A percentile compares a stretch with the other conserved stretches of the same genome.
Conservation (phyloP, 2,797 vertebrate genomes). For the Chloroceryle amazona region DNA sequence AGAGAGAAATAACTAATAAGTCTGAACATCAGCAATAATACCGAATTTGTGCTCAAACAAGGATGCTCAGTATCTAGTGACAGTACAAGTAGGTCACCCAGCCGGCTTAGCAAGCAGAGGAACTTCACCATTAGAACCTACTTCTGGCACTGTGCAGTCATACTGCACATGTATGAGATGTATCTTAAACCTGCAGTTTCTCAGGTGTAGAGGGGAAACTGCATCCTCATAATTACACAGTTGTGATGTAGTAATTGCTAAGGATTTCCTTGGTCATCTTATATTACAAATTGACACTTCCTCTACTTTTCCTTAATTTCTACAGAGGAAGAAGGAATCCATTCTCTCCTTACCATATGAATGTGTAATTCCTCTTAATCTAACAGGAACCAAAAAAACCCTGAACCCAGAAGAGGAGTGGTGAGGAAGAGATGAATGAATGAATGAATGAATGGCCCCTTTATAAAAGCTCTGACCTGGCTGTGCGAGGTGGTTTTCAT, state of each 20-base stretch:
- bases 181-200: neutral
- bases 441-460: neutral
- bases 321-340: neutral
- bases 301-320: slow-evolving; percentile 2
- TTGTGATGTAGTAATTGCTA: slow-evolving; percentile 11
- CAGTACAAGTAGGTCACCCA: slow-evolving; percentile 10
- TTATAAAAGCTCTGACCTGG: neutral
- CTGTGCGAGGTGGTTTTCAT: neutral
- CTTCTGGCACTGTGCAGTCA: neutral
- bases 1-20: neutral
- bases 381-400: slow-evolving; percentile 1
- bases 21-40: neutral
- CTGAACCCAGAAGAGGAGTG: neutral
- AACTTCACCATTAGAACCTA: neutral
- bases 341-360: neutral
- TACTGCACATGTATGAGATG: accelerated
- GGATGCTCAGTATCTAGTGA: neutral
- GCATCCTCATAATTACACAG: neutral
- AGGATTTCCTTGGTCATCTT: slow-evolving; percentile 34
- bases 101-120: neutral
- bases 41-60: slow-evolving; percentile 17
- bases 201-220: neutral
- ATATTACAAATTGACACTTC: slow-evolving; percentile 27
- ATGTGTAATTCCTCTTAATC: neutral
- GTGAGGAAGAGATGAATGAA: neutral